Evolutionary conservation across 2,113 vertebrate species (phyloP).

Genomic region (Tyto alba): DNA sequence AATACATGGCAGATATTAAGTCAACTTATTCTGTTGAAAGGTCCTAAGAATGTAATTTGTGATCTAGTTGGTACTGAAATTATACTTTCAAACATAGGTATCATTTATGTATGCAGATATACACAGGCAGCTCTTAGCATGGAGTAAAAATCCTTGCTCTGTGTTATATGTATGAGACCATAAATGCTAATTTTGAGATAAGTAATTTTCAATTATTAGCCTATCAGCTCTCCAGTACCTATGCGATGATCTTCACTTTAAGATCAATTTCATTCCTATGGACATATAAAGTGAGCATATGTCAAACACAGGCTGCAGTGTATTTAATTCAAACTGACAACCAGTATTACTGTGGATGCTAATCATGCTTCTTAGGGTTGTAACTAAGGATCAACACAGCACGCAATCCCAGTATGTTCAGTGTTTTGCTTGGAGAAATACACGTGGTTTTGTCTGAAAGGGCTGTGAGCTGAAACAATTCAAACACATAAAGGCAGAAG

Average conservation of each 20-base stretch:
- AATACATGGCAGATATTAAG: not conserved
- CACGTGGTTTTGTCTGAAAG: fast-evolving
- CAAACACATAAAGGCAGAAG: not conserved
- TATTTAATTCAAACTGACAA: not conserved
- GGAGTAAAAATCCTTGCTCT: not conserved
- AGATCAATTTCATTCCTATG: not conserved
- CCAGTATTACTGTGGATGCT: not conserved
- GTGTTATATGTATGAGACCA: not conserved
- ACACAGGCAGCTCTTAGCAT: not conserved
- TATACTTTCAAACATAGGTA: not conserved
- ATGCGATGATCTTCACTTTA: not conserved
- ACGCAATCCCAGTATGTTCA: fast-evolving
- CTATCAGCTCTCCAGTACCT: not conserved
- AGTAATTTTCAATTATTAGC: not conserved
- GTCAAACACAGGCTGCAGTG: not conserved
- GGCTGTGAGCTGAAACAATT: not conserved
- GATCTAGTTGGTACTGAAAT: not conserved
- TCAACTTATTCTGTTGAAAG: not conserved
- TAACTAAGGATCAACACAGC: not conserved
- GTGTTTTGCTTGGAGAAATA: not conserved
- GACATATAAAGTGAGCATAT: not conserved
- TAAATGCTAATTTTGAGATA: not conserved
- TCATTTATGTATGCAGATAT: not conserved
- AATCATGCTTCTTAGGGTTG: not conserved
- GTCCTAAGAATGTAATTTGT: not conserved